A percentile compares a stretch with the other conserved stretches of the same genome.
Evolutionary conservation across 2,797 vertebrate species (phyloP).

Genomic region (Leptatherina wallacei): DNA sequence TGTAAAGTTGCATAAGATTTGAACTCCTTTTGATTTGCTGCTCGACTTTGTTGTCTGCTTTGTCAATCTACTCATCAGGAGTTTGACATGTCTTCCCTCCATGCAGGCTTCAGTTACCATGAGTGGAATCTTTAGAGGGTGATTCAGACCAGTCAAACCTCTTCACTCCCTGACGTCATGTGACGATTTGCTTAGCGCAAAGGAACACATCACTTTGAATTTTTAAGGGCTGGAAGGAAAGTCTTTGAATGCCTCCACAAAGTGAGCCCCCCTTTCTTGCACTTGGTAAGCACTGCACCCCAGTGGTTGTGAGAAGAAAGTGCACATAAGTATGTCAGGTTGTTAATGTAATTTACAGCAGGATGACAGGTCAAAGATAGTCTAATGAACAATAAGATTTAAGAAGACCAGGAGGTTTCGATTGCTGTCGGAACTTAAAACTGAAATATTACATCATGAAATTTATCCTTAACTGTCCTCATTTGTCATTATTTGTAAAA

Average conservation of each 20-base stretch:
- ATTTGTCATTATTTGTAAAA: constrained; percentile 2
- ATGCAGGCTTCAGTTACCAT: constrained; percentile 21
- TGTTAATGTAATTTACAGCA: neutral
- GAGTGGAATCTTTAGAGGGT: constrained; percentile 57
- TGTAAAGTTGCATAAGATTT: neutral
- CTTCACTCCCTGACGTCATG: constrained; percentile 65
- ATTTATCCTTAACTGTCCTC: neutral
- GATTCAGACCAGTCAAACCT: constrained; percentile 62
- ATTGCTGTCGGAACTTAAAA: neutral
- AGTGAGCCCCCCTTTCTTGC: neutral
- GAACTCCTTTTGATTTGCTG: neutral
- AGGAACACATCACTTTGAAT: constrained; percentile 36
- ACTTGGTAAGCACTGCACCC: constrained; percentile 72
- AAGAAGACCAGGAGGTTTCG: neutral
- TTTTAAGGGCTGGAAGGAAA: constrained; percentile 3
- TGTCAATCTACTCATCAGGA: constrained; percentile 7
- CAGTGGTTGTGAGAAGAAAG: constrained; percentile 58
- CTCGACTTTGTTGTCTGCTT: neutral
- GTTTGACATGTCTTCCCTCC: neutral
- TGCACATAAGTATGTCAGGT: constrained; percentile 25
- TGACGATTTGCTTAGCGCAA: constrained; percentile 28
- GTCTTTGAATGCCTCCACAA: neutral
- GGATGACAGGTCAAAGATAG: neutral
- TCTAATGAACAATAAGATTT: neutral
- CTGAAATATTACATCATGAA: neutral